Evolutionary conservation across 2,113 vertebrate genomes (phyloP).

Genomic region (Channa argus): DNA sequence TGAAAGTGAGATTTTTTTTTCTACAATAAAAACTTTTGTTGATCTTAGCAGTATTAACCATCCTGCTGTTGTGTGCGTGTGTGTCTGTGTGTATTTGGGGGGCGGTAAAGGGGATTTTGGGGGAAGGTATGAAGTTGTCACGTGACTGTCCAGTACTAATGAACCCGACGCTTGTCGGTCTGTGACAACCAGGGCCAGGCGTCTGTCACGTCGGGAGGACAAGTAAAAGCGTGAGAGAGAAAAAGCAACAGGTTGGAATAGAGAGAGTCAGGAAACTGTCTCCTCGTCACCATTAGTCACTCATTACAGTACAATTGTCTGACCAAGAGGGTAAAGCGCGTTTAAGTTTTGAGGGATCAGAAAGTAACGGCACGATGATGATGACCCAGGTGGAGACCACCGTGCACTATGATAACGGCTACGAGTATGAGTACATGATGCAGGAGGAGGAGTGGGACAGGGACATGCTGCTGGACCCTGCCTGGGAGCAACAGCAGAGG

Average conservation of each 20-base stretch:
- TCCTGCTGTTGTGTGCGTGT: background rate
- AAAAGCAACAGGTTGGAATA: constrained; percentile 9
- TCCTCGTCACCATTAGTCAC: background rate
- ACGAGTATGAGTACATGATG: constrained; percentile 82
- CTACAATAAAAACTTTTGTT: constrained; percentile 75
- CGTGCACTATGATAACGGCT: constrained; percentile 83
- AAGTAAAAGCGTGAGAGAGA: constrained; percentile 52
- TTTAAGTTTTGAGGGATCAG: constrained; percentile 34
- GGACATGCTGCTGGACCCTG: constrained; percentile 86
- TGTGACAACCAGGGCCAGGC: constrained; percentile 70
- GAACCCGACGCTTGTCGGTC: constrained; percentile 42
- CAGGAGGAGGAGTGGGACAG: constrained; percentile 88
- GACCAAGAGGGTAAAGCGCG: constrained; percentile 12
- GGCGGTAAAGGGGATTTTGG: constrained; percentile 7
- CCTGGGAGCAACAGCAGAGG: constrained; percentile 88
- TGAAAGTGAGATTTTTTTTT: constrained; percentile 59
- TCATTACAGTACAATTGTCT: background rate
- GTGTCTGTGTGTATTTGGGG: background rate
- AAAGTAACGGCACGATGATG: constrained; percentile 42
- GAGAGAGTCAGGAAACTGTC: constrained; percentile 20
- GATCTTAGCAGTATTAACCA: constrained; percentile 12
- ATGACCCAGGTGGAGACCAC: constrained; percentile 80
- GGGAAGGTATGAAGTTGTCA: constrained; percentile 54
- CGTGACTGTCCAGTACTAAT: constrained; percentile 78
- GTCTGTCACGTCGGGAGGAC: constrained; percentile 69